Base-by-base conservation (phyloP, 2,797 vertebrate species). In the Sandelia bainsii region DNA sequence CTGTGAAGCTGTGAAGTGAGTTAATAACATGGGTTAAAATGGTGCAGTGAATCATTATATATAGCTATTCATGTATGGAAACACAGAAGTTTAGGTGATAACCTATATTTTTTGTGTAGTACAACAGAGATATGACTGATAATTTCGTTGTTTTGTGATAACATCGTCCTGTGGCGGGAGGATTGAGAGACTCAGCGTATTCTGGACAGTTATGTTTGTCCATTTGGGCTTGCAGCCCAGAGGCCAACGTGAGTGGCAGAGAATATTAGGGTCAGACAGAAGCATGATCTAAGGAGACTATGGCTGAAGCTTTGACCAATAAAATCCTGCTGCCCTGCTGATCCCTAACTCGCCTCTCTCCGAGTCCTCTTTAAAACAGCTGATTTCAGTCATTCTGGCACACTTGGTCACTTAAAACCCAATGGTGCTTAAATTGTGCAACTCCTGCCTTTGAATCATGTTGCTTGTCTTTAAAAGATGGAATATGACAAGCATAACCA, bases 211-310 rank as follows among this genome's bases (percentile, higher is more conserved):
- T 83, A 22, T 63, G 78, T 85, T 85, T 82, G 81, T 74, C 85
- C 78, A 77, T 89, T 86, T 84, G 83, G 86, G 82, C 87, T 75
- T 32, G 62, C 6, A 42, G 83, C 84, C 88, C 84, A 82, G 73
- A 82, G 91, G 89, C 83, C 88, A 85, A 50, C 74, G 44, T 71
- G 82, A 91, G 78, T 81, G 88, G 80, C 89, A 87, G 74, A 81
- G 81, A 69, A 90, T 93, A 92, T 92, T 92, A 87, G 79, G 91
- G 90, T 93, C 91, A 91, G 88, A 84, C 72, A 69, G 81, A 69
- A 82, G 70, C 62, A 58, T 79, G 82, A 88, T 89, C 84, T 84
- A 84, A 89, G 82, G 77, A 89, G 89, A 91, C 86, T 86, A 87
- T 73, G 75, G 79, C 82, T 66, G 82, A 85, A 82, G 86, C 87